Percentiles rank a stretch among this genome's conserved stretches.
Conservation (phyloP, 2,888 invertebrate species). For the Oconnorella tubifera region DNA sequence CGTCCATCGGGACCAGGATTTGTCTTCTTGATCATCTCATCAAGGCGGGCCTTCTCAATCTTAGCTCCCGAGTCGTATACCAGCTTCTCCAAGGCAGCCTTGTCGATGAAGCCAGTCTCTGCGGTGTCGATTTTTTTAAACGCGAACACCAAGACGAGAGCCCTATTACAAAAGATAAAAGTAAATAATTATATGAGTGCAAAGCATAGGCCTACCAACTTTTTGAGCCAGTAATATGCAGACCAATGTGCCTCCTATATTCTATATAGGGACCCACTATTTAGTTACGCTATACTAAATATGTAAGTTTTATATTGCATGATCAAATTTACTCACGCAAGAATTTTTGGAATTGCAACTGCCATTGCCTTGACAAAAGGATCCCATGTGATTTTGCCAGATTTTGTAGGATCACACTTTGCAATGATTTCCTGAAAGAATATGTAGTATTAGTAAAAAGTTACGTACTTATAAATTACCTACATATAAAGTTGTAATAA, state of each 20-base stretch:
- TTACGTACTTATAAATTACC: no score
- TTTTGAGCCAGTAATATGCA: no score
- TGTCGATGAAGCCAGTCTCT: background rate
- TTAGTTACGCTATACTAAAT: no score
- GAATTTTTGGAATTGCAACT: background rate
- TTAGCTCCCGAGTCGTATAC: background rate
- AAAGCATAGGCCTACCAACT: no score
- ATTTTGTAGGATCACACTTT: background rate
- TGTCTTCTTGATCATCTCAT: background rate
- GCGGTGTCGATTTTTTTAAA: background rate
- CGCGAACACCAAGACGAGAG: background rate
- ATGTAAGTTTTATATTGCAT: no score
- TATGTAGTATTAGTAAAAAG: no score
- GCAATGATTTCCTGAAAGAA: background rate
- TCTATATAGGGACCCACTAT: no score
- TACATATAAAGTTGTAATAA: no score
- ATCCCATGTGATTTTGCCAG: background rate
- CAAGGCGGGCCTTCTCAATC: background rate
- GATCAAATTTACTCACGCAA: background rate
- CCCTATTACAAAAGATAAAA: no score
- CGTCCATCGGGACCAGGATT: background rate
- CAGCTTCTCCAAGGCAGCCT: background rate
- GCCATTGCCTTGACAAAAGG: background rate
- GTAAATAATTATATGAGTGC: no score
- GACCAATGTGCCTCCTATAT: no score